Base-by-base conservation (phyloP, 2,888 invertebrate genomes). In the Incurvaria masculella region DNA sequence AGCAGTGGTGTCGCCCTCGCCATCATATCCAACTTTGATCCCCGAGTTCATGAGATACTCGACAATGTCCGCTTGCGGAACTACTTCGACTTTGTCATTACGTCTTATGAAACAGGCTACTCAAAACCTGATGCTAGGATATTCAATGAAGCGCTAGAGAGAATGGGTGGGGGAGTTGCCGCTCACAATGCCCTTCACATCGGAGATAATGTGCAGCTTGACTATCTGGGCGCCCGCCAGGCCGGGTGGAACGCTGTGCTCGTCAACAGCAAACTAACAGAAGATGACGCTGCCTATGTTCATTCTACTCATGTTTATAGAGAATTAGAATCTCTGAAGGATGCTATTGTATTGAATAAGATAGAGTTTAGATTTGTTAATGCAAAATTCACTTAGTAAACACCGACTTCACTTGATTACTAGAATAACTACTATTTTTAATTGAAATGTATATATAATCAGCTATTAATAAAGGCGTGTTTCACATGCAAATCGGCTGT, bases 11-110 rank as follows among this genome's bases (percentile, higher is more conserved):
- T 82, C 14, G 57, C 64, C 5, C 56, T 94, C 41, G 95, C 94
- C 2, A 83, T 94, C 0, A 85, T 96, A 55, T 93, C 95, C 5
- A 96, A 96, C 69, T 93, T 89, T 71, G 96, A 96, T 72, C 88
- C 91, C 23, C 80, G 94, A 23, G 72, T 96, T 2, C 78, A 84
- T 51, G 72, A 78, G 4, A 81, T 94, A 52, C 73, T 96, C 46
- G 57, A 69, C 14, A 85, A 84, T 57, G 75, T 88, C 33, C 81
- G 81, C 48, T 66, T 95, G n/a, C 63, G 80, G 45, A 71, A 85
- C 46, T 85, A 86, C 62, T 92, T 96, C 68, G 81, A 88, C 54
- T 95, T 95, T 71, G 78, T 94, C 42, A 53, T 94, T 11, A 85
- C 87, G 4, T 94, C 95, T 0, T 91, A 92, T 61, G 83, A 85